Percentiles rank a stretch among this genome's conserved stretches.
Conservation (phyloP, 2,888 invertebrate genomes). For the Scaptomyza tumidula region DNA sequence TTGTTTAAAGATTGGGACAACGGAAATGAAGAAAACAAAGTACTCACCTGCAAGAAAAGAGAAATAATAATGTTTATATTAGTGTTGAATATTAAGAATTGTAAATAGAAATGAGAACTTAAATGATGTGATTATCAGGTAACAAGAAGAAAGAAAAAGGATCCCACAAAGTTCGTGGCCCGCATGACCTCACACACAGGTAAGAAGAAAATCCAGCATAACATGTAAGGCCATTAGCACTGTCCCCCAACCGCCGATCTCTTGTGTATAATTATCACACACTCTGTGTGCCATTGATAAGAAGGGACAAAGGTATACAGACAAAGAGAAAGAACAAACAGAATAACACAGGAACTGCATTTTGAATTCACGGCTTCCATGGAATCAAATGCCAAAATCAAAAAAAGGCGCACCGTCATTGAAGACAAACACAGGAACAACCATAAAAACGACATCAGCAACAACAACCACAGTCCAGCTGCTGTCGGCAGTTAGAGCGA, state of each 20-base stretch:
- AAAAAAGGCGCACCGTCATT: constrained; percentile 63
- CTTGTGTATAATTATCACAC: constrained; percentile 70
- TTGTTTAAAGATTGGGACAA: not conserved
- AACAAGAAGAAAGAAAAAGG: constrained; percentile 13
- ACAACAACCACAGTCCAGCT: constrained; percentile 21
- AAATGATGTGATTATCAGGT: constrained; percentile 41
- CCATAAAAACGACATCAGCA: constrained; percentile 26
- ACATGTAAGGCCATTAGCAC: constrained; percentile 47
- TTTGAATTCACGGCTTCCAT: constrained; percentile 56
- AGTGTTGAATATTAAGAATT: constrained; percentile 2
- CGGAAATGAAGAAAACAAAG: not conserved
- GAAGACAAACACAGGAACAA: constrained; percentile 59
- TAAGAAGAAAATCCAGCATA: constrained; percentile 8
- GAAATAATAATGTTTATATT: constrained; percentile 25
- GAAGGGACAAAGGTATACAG: constrained; percentile 32
- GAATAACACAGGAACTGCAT: constrained; percentile 76
- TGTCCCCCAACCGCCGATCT: constrained; percentile 2
- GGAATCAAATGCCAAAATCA: constrained; percentile 64
- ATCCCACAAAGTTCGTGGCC: constrained; percentile 28
- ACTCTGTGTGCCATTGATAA: constrained; percentile 54
- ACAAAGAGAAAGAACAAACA: constrained; percentile 37
- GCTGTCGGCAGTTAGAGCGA: constrained; percentile 25
- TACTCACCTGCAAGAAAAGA: constrained; percentile 62
- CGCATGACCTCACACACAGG: constrained; percentile 41
- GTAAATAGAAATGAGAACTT: constrained; percentile 7